These are phyloP conservation scores for Rhogogaster chlorosoma DNA, from an alignment of 2,888 invertebrate genomes.

Conservation along the genomic window DNA sequence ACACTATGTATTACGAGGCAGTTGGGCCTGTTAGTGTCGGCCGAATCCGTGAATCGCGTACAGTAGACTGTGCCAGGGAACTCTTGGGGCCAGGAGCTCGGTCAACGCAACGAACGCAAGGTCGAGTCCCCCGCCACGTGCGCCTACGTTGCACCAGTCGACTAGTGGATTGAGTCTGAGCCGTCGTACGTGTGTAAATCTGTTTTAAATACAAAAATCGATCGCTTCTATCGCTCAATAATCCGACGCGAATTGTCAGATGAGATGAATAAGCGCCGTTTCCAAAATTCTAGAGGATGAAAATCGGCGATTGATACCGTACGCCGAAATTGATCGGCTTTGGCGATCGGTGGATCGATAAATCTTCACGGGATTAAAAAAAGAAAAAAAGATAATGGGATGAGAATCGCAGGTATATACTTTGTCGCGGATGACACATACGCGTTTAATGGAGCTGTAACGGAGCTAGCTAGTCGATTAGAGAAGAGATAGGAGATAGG, in stretches of 20 bases:
- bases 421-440: neutral
- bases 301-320: neutral
- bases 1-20: neutral
- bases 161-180: conserved; percentile 4
- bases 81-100: conserved; percentile 44
- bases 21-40: conserved; percentile 18
- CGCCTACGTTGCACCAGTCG: conserved; percentile 42
- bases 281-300: neutral
- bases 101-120: conserved; percentile 49
- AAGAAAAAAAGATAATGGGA: neutral
- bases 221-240: neutral
- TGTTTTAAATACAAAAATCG: neutral
- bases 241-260: neutral
- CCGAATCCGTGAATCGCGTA: conserved; percentile 49
- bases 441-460: conserved; percentile 27
- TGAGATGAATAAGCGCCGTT: neutral
- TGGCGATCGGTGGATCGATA: neutral
- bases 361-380: neutral
- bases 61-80: conserved; percentile 37
- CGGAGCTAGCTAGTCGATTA: conserved; percentile 18
- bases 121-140: conserved; percentile 50
- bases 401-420: neutral
- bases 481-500: neutral
- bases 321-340: neutral
- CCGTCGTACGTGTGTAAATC: neutral